Base-by-base conservation (phyloP, 2,888 invertebrate species). In the Plebejus anna region DNA sequence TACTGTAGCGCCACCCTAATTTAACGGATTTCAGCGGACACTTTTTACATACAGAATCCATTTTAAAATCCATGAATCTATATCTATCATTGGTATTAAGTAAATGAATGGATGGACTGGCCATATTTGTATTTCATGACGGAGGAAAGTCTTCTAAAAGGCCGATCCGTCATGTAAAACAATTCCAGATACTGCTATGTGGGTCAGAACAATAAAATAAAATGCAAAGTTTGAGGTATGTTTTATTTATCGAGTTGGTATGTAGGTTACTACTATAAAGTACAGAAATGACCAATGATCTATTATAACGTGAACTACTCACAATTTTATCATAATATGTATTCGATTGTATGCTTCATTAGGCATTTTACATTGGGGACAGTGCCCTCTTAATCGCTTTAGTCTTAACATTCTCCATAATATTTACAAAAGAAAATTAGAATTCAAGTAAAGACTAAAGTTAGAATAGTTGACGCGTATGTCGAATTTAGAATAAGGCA, bases 201-300 rank as follows among this genome's bases (percentile, higher is more conserved):
- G 47, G 61, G 42, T 59, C 80, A 16, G 51, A 22, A 22, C 11
- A 80, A 78, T 79, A 78, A 83, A 82, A 84, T 82, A 82, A 90
- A 88, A 88, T 86, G 22, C 82, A 82, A 81, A 85, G 85, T 90
- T 92, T 90, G 92, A 92, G 92, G 94, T 94, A 93, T 91, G 91
- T 93, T 92, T 90, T 92, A 93, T 92, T 91, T 92, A 93, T 93
- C 91, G 89, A 94, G 90, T 92, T 93, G 92, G 91, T 93, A 93
- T 92, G 93, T 92, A 91, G 91, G 87, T 91, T 91, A 91, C 94
- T 94, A 94, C 92, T 89, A 89, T 94, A 92, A 92, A 91, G 86
- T 93, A 93, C 90, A 90, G 92, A 92, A 91, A 91, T 90, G 90
- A 90, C 85, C 85, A 85, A 91, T 91, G 90, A 91, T 86, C 90